Evolutionary conservation across 2,113 vertebrate genomes (phyloP).

Genomic region (Chloebia gouldiae): DNA sequence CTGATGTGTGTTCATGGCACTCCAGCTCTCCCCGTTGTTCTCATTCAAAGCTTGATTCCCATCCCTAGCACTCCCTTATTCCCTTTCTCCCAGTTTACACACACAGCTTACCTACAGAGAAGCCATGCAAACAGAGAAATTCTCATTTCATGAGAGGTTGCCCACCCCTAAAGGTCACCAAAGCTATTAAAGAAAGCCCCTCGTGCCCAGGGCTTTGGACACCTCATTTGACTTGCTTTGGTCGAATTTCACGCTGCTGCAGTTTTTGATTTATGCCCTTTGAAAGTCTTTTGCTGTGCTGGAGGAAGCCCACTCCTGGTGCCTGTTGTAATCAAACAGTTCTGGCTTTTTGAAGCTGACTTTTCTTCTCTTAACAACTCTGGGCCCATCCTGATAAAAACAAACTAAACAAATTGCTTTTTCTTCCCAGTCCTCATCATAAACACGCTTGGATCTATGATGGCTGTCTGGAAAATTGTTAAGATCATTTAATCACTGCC

Average conservation of each 20-base stretch:
- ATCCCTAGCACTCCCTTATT: not conserved
- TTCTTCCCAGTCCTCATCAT: not conserved
- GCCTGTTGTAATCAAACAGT: slow-evolving; percentile 14
- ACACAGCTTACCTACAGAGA: not conserved
- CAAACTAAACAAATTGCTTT: slow-evolving; percentile 41
- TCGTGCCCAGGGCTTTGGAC: not conserved
- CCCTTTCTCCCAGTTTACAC: not conserved
- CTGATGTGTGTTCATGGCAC: rapidly evolving
- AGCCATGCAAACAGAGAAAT: not conserved
- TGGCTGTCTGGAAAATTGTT: slow-evolving; percentile 10
- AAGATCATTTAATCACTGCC: slow-evolving; percentile 38
- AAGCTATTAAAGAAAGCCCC: slow-evolving; percentile 13
- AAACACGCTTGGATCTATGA: not conserved
- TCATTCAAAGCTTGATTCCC: not conserved
- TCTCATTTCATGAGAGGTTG: slow-evolving; percentile 14
- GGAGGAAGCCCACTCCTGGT: not conserved
- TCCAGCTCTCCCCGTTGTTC: not conserved
- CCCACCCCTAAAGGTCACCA: slow-evolving; percentile 20
- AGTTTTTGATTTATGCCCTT: slow-evolving; percentile 36
- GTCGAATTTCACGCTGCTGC: slow-evolving; percentile 36
- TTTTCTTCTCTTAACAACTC: slow-evolving; percentile 13
- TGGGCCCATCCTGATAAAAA: slow-evolving; percentile 4
- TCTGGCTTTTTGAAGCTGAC: not conserved
- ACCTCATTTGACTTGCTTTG: slow-evolving; percentile 42
- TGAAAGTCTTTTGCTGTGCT: not conserved